Conservation (phyloP, 2,113 vertebrate genomes). For the Panthera leo region DNA sequence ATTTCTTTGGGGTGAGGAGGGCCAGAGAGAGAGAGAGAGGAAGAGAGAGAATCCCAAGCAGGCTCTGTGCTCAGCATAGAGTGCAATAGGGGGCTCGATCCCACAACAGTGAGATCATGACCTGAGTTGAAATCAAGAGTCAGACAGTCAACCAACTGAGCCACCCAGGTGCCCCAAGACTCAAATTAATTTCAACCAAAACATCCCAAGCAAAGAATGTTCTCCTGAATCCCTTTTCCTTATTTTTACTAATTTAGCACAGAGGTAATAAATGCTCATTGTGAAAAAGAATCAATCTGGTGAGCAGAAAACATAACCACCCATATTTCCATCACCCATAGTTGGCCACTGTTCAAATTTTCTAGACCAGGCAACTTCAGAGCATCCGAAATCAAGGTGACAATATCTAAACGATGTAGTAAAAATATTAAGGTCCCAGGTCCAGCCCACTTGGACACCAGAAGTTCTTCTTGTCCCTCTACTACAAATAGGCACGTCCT, state of each 20-base stretch:
- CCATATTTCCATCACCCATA: background rate
- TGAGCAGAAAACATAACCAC: slow-evolving; percentile 3
- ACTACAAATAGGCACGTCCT: background rate
- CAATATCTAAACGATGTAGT: background rate
- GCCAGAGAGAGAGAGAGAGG: too few species aligned
- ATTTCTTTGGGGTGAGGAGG: too few species aligned
- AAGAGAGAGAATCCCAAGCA: too few species aligned
- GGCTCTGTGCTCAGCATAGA: too few species aligned
- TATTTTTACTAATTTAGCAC: background rate
- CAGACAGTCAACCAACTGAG: too few species aligned
- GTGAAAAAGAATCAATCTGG: background rate
- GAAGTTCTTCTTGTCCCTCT: background rate
- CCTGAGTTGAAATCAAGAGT: too few species aligned
- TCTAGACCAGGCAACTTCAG: background rate
- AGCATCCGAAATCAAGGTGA: background rate
- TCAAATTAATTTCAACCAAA: background rate
- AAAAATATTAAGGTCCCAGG: background rate
- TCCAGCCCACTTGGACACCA: background rate
- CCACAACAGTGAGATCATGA: too few species aligned
- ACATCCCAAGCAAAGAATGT: background rate
- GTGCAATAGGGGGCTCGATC: too few species aligned
- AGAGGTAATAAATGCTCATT: background rate
- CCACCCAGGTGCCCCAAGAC: background rate
- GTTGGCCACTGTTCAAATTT: background rate
- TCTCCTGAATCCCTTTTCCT: background rate